Evolutionary conservation across 2,113 vertebrate genomes (phyloP).

Genomic region (Oncorhynchus clarkii): DNA sequence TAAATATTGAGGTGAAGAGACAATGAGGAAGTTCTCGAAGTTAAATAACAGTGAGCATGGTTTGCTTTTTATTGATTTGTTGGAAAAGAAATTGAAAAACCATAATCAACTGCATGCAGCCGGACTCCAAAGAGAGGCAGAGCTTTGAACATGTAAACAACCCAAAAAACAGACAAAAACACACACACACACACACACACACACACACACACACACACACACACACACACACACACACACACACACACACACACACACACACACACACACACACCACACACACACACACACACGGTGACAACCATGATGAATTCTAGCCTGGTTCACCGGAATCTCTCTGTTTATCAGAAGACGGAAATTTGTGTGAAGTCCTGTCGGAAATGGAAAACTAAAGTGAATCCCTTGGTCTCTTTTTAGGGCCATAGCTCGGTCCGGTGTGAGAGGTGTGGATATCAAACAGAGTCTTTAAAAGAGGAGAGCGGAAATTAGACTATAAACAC

Average conservation of each 20-base stretch:
- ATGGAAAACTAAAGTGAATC: conserved; percentile 56
- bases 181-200: conserved; percentile 18
- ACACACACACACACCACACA: background rate
- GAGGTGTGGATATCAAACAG: conserved; percentile 44
- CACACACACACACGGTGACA: conserved; percentile 24
- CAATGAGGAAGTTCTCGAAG: conserved; percentile 22
- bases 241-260: too few relatives aligned
- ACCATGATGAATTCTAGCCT: conserved; percentile 38
- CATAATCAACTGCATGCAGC: conserved; percentile 38
- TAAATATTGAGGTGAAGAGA: conserved; percentile 45
- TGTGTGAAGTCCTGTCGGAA: conserved; percentile 46
- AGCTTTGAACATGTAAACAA: conserved; percentile 44
- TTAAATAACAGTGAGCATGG: conserved; percentile 43
- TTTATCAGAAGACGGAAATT: conserved; percentile 61
- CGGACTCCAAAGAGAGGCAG: conserved; percentile 29
- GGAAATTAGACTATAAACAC: conserved; percentile 61
- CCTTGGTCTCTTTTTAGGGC: conserved; percentile 44
- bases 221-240: background rate
- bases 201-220: background rate
- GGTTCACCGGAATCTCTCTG: conserved; percentile 46
- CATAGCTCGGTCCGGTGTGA: conserved; percentile 55
- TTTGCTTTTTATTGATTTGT: conserved; percentile 34
- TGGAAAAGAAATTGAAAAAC: conserved; percentile 37
- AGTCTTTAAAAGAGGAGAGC: conserved; percentile 30
- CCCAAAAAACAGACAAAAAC: conserved; percentile 15